Conservation (phyloP, 2,797 vertebrate genomes). For the Acanthurus lineatus region DNA sequence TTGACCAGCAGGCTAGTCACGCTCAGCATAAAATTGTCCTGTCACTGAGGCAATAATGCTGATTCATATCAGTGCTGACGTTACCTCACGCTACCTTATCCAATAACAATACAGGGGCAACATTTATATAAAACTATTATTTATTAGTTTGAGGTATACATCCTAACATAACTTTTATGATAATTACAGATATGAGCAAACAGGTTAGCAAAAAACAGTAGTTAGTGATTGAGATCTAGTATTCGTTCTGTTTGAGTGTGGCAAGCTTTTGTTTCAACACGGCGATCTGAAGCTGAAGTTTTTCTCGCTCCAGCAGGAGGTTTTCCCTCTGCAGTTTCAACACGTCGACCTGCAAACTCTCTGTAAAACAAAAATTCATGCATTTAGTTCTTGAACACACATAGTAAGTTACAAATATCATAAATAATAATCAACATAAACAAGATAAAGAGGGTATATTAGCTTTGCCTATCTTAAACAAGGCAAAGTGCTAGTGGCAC, state of each 20-base stretch:
- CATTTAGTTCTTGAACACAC: neutral
- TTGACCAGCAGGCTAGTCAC: neutral
- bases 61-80: neutral
- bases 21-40: too few species aligned
- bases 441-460: too few species aligned
- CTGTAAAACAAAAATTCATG: constrained; percentile 19
- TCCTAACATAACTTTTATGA: too few species aligned
- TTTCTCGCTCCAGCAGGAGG: constrained; percentile 64
- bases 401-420: neutral
- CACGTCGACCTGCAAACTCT: constrained; percentile 50
- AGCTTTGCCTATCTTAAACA: too few species aligned
- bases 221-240: neutral
- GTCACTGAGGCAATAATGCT: too few species aligned
- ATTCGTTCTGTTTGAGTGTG: constrained; percentile 9
- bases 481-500: too few species aligned
- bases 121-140: neutral
- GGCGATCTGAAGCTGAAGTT: constrained; percentile 69
- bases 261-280: constrained; percentile 49
- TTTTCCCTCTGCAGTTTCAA: constrained; percentile 69
- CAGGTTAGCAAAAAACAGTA: too few species aligned
- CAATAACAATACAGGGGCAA: neutral
- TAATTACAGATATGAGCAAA: too few species aligned
- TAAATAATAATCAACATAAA: too few species aligned
- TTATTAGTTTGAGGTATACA: constrained; percentile 1
- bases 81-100: neutral